Percentiles rank a stretch among this genome's conserved stretches.
phyloP scores from a whole-genome alignment of 2,113 vertebrate genomes.

The Spea bombifrons region DNA sequence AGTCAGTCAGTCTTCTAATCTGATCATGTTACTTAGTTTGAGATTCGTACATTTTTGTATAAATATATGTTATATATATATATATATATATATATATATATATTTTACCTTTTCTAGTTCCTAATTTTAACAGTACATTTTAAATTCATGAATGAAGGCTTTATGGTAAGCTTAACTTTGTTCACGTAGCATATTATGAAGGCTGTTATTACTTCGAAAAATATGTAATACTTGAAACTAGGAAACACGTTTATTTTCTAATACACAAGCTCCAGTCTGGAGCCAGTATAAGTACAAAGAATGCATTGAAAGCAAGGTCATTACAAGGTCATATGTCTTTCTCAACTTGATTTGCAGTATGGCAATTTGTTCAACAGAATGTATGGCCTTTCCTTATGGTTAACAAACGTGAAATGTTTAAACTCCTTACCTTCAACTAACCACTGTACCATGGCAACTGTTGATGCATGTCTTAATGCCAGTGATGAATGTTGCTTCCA shows the following conservation, averaged over 20 bases:
- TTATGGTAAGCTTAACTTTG: no score
- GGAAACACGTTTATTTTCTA: neutral
- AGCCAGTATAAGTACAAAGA: neutral
- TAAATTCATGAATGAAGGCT: no score
- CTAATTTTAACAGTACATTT: no score
- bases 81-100: no score
- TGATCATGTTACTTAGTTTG: no score
- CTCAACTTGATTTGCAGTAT: neutral
- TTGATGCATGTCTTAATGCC: constrained; percentile 5
- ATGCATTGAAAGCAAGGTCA: neutral
- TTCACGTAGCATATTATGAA: no score
- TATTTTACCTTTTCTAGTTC: no score
- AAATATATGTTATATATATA: no score
- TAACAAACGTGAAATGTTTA: neutral
- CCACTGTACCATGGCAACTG: neutral
- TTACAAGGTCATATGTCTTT: neutral
- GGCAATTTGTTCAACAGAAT: neutral
- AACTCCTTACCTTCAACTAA: neutral
- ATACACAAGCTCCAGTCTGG: neutral
- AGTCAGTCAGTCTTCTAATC: no score
- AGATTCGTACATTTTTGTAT: no score
- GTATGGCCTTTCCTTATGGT: neutral
- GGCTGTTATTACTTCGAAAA: no score
- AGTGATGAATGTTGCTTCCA: neutral
- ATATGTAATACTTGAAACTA: no score